phyloP scores from a whole-genome alignment of 2,113 vertebrate genomes.

The Tinamus guttatus region DNA sequence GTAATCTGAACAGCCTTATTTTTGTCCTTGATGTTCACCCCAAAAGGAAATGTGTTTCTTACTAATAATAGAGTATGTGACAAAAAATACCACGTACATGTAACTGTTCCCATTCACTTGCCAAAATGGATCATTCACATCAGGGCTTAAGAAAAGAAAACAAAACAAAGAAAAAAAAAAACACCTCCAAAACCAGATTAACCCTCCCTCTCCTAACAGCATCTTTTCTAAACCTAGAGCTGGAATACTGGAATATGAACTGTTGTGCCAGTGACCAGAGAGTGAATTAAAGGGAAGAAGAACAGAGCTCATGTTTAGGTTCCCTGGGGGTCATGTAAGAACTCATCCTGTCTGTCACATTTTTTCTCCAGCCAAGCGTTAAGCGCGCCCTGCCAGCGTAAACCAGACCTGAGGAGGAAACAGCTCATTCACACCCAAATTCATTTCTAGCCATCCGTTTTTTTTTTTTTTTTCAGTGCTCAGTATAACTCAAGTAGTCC shows the following conservation, averaged over 20 bases:
- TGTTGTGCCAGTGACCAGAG: background rate
- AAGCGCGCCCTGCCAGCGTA: slow-evolving; percentile 16
- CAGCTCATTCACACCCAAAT: slow-evolving; percentile 35
- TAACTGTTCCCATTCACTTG: slow-evolving; percentile 74
- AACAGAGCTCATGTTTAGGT: background rate
- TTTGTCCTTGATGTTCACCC: slow-evolving; percentile 75
- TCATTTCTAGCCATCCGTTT: slow-evolving; percentile 3
- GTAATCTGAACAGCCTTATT: slow-evolving; percentile 76
- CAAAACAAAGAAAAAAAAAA: slow-evolving; percentile 49
- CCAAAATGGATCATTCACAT: slow-evolving; percentile 68
- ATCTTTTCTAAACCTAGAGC: background rate
- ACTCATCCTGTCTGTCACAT: slow-evolving; percentile 29
- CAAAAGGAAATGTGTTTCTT: slow-evolving; percentile 79
- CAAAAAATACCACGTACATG: slow-evolving; percentile 68
- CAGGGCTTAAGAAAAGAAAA: slow-evolving; percentile 55
- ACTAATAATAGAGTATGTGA: slow-evolving; percentile 75
- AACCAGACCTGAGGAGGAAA: slow-evolving; percentile 35
- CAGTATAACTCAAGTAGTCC: background rate
- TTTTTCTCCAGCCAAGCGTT: background rate
- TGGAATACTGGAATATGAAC: background rate
- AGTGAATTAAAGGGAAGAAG: background rate
- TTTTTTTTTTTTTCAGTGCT: background rate
- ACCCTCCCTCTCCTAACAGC: slow-evolving; percentile 31
- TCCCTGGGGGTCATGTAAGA: slow-evolving; percentile 2
- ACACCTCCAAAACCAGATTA: slow-evolving; percentile 45